Evolutionary conservation across 1,140 invertebrate species (phyloP), one percentile per base, ranked within the genome.

Genomic region (Coptotermes formosanus): DNA sequence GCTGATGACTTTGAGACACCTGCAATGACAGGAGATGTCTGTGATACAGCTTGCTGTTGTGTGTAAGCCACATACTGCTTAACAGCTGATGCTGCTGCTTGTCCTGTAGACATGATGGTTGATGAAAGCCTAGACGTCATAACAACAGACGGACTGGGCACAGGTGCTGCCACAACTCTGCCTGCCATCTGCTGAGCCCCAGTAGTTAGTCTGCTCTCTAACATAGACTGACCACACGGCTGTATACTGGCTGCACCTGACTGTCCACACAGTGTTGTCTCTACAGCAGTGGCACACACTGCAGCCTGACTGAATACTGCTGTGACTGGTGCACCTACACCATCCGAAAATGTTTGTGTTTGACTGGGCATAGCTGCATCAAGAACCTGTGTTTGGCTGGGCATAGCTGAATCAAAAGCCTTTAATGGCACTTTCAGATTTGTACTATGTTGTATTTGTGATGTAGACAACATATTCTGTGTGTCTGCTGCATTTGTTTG

Each of bases 71-170:
- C 64, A 30, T 75, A 30, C 64, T 75, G 64, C n/a, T 25, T 75
- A 25, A 75, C 64, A 64, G 21, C 25, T 8, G 59, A 64, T n/a
- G 59, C 59, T n/a, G 19, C 59, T 3, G 64, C 25, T 75, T 75
- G 64, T 16, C 19, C 64, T 75, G n/a, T 14, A 9, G 25, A 0
- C n/a, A 75, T n/a, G 0, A 75, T 30, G 14, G 64, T 6, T 75
- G 90, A 86, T 90, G 85, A 85, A 64, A 85, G 75, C n/a, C 85
- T 75, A 44, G 85, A 30, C 32, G 38, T 86, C 25, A 45, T 82
- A 21, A 86, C 69, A 48, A 45, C 85, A 38, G 75, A 69, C 23
- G 83, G 30, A 59, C n/a, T 3, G n/a, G 43, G 32, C n/a, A 83
- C 38, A 43, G 82, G 43, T 83, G 21, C 32, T n/a, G 43, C 8